These are phyloP conservation scores for Choloepus didactylus DNA, from an alignment of 2,797 vertebrate species.

Conservation along the genomic window DNA sequence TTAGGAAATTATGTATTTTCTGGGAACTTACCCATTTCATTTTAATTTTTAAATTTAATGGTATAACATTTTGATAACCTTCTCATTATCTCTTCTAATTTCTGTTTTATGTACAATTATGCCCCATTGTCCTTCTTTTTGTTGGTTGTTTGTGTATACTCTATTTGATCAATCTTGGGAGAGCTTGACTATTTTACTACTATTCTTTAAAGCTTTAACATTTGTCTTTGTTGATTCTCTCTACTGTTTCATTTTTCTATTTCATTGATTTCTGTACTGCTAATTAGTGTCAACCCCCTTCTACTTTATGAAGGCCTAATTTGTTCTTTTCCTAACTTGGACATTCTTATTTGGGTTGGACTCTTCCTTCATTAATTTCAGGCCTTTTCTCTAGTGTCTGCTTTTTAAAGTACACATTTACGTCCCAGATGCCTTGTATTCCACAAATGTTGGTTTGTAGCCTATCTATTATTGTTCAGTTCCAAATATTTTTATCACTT, in stretches of 20 bases:
- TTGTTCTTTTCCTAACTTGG: background rate
- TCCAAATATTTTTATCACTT: background rate
- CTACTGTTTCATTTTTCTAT: background rate
- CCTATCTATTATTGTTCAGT: background rate
- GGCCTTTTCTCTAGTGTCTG: background rate
- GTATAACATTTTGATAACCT: background rate
- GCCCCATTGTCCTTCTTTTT: background rate
- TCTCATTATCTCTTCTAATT: background rate
- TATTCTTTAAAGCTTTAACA: background rate
- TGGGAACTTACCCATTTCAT: background rate
- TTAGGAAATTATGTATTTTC: background rate
- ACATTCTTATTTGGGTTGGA: background rate
- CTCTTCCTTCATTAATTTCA: background rate
- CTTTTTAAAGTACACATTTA: background rate
- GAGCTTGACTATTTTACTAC: background rate
- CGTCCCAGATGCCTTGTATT: background rate
- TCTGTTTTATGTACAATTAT: background rate
- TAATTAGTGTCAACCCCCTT: background rate
- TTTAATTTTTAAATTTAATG: background rate
- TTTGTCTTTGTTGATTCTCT: background rate
- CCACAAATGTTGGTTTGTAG: background rate
- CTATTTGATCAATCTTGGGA: background rate
- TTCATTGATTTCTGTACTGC: background rate
- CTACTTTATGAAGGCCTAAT: background rate
- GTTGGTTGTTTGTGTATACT: background rate